Evolutionary conservation across 2,113 vertebrate genomes (phyloP), one percentile per base, ranked within the genome.

Genomic region (Platysteira castanea): DNA sequence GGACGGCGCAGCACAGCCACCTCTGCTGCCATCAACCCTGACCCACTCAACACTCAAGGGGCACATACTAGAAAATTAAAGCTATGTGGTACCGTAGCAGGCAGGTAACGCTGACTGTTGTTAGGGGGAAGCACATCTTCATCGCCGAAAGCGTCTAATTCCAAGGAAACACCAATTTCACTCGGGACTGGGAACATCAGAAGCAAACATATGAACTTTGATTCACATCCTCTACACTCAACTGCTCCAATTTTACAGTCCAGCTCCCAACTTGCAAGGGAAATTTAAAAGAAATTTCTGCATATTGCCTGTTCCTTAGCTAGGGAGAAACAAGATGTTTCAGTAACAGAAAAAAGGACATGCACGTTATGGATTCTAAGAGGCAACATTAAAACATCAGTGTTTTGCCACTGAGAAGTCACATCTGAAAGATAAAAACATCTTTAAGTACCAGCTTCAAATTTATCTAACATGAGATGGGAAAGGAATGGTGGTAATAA

Each of bases 51-150:
- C 22, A 3, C 35, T 64, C 84, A 59, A 91, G 96, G 93, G 93
- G 93, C 91, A 87, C 84, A 73, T 3, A 23, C 31, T 19, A 56
- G 52, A 60, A 90, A 80, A 88, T 88, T 84, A 96, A 84, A 95
- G 87, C 93, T 92, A 64, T 56, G 64, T 81, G 31, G 56, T 64
- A 91, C 73, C 3, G 10, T 10, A 84, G 89, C 87, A 84, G 68
- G 79, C 79, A 86, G 86, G 53, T 46, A 87, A 79, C 0, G 47
- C 81, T 31, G 56, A 31, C 37, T 53, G 59, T 9, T 27, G 42
- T 15, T 14, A 77, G 44, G 81, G 69, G 74, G 57, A 85, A 91
- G 54, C 5, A 5, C 60, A 68, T 56, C 87, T 78, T 56, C 4
- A 53, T 33, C 19, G 21, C 50, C 6, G 0, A 46, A 89, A 68